Evolutionary conservation across 92 coral and sea anemone species (phyloP).

Genomic region (Pocillopora meandrina): DNA sequence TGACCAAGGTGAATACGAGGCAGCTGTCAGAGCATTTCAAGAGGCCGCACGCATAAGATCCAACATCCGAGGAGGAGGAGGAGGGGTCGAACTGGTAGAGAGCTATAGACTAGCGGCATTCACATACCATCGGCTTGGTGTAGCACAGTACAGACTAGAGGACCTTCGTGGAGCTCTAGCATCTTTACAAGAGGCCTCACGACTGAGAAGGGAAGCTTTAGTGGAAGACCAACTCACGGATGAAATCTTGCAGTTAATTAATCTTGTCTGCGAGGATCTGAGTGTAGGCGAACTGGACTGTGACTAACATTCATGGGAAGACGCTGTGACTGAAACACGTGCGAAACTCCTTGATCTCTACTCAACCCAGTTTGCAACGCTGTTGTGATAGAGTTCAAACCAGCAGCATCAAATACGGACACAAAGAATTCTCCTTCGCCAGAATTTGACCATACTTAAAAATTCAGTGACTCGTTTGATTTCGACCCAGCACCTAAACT

Average conservation of each 20-base stretch:
- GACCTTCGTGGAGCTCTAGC: background rate
- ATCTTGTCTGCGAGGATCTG: background rate
- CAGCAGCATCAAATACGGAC: too few species aligned
- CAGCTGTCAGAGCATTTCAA: constrained; percentile 19
- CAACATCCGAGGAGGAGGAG: constrained; percentile 34
- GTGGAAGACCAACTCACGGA: background rate
- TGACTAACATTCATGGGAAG: background rate
- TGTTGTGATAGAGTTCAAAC: background rate
- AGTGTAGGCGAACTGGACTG: background rate
- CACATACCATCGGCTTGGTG: constrained; percentile 32
- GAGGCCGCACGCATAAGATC: constrained; percentile 6
- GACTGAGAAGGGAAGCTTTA: background rate
- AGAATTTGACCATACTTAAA: too few species aligned
- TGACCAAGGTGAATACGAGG: background rate
- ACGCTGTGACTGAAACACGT: background rate
- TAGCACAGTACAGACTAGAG: background rate
- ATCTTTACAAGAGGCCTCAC: constrained; percentile 15
- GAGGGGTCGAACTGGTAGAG: background rate
- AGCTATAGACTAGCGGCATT: too few species aligned
- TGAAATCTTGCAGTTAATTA: background rate
- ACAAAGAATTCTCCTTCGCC: too few species aligned
- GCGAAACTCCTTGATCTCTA: background rate
- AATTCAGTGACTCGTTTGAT: too few species aligned
- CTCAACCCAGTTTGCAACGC: background rate
- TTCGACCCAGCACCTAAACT: too few species aligned